phyloP scores from a whole-genome alignment of 2,113 vertebrate genomes.

The Charina bottae region DNA sequence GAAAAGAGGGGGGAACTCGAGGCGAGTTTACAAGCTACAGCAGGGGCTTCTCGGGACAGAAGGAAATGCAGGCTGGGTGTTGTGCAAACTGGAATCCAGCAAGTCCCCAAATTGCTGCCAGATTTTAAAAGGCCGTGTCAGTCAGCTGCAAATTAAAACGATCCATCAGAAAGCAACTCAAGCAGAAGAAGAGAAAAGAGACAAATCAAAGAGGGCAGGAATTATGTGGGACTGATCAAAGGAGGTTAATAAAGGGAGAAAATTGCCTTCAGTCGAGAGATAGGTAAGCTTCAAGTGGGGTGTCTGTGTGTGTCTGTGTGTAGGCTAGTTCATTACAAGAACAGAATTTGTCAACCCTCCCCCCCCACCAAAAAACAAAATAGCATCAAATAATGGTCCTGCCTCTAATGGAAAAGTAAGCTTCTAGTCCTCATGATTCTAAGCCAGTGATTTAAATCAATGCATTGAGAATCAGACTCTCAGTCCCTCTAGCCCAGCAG shows the following conservation, averaged over 20 bases:
- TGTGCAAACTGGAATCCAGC: not conserved
- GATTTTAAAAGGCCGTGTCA: not conserved
- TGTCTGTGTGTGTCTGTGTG: not conserved
- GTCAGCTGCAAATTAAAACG: constrained; percentile 2
- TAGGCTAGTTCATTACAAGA: not conserved
- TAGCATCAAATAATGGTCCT: not conserved
- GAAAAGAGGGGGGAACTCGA: not conserved
- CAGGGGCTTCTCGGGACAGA: not conserved
- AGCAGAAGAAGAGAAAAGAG: not conserved
- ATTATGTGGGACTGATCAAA: constrained; percentile 1
- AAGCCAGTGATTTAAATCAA: not conserved
- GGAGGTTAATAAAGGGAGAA: not conserved
- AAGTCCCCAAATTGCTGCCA: constrained; percentile 6
- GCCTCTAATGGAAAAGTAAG: not conserved
- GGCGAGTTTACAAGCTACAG: not conserved
- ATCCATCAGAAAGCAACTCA: constrained; percentile 21
- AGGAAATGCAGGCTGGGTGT: not conserved
- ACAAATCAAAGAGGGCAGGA: constrained; percentile 1
- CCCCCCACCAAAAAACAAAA: not conserved
- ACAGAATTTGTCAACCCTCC: not conserved
- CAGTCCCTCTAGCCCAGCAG: not conserved
- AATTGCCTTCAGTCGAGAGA: not conserved
- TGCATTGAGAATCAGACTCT: not conserved
- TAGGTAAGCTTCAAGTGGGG: no score
- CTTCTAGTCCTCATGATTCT: not conserved